phyloP scores from a whole-genome alignment of 2,797 vertebrate genomes.

The Mallotus villosus region DNA sequence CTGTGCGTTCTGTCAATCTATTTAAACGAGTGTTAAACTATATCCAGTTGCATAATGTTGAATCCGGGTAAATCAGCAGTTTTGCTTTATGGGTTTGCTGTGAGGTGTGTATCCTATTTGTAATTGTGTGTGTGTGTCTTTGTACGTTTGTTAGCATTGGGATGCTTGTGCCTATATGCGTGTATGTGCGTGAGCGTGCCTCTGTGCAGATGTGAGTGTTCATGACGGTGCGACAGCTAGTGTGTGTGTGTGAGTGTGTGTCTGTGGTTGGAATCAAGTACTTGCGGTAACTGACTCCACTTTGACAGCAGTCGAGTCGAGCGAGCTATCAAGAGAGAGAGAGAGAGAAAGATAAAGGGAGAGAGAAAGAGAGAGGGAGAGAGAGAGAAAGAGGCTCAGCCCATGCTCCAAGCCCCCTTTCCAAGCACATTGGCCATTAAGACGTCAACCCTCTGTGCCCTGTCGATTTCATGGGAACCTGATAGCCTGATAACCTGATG shows the following conservation, averaged over 20 bases:
- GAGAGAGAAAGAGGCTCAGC: slow-evolving; percentile 3
- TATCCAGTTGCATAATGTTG: neutral
- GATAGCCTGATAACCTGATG: slow-evolving; percentile 38
- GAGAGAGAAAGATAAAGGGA: slow-evolving; percentile 1
- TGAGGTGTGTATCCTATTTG: neutral
- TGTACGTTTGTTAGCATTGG: slow-evolving; percentile 8
- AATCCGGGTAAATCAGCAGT: neutral
- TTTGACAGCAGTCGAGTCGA: slow-evolving; percentile 19
- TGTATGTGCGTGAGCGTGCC: neutral
- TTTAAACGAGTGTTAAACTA: neutral
- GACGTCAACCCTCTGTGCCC: slow-evolving; percentile 48
- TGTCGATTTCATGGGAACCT: slow-evolving; percentile 40
- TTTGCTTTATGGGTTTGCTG: neutral
- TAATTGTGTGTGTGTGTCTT: neutral
- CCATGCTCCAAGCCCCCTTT: neutral
- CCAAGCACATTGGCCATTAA: slow-evolving; percentile 44
- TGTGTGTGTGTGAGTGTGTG: neutral
- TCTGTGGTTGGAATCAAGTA: slow-evolving; percentile 38
- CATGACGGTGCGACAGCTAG: neutral
- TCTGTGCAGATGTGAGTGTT: neutral
- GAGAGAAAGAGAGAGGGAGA: slow-evolving; percentile 3
- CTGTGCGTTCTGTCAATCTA: neutral
- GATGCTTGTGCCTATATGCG: neutral
- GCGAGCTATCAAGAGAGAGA: slow-evolving; percentile 4
- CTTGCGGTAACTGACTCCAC: slow-evolving; percentile 25